phyloP scores from a whole-genome alignment of 1,140 invertebrate species.

The Mizuhopecten yessoensis region DNA sequence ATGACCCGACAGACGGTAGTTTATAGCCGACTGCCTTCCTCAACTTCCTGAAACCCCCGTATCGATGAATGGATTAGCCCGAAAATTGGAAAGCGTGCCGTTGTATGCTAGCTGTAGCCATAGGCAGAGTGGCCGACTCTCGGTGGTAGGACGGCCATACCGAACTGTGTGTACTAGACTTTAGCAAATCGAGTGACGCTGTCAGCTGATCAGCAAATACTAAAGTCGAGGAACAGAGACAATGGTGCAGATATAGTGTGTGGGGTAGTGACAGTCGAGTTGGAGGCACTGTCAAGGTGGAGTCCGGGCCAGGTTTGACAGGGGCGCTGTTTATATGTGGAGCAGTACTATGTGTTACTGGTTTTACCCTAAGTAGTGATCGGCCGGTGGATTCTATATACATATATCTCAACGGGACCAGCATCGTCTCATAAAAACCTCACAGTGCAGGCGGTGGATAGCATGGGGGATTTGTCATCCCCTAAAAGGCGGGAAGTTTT shows the following conservation, averaged over 20 bases:
- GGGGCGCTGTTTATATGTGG: background rate
- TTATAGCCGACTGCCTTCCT: slow-evolving; percentile 31
- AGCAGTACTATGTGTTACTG: slow-evolving; percentile 7
- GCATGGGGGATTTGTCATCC: slow-evolving; percentile 56
- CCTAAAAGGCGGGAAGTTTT: slow-evolving; percentile 56
- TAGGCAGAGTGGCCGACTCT: slow-evolving; percentile 36
- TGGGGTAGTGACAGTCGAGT: slow-evolving; percentile 36
- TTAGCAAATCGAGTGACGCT: slow-evolving; percentile 36
- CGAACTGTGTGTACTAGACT: slow-evolving; percentile 24
- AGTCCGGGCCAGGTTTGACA: background rate
- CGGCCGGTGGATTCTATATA: slow-evolving; percentile 1
- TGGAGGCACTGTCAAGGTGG: slow-evolving; percentile 22
- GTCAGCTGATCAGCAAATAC: slow-evolving; percentile 16
- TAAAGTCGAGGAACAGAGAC: background rate
- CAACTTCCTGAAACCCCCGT: slow-evolving; percentile 31
- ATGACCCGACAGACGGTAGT: slow-evolving; percentile 36
- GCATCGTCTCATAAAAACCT: slow-evolving; percentile 38
- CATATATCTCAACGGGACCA: slow-evolving; percentile 8
- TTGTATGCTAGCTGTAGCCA: slow-evolving; percentile 32
- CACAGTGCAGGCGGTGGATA: slow-evolving; percentile 46
- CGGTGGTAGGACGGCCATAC: slow-evolving; percentile 30
- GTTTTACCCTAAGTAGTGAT: slow-evolving; percentile 24
- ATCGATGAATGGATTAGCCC: slow-evolving; percentile 32
- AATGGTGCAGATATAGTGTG: slow-evolving; percentile 26
- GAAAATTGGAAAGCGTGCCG: slow-evolving; percentile 37